A percentile compares a stretch with the other conserved stretches of the same genome.
These are phyloP conservation scores for Leucophora obtusa DNA, from an alignment of 2,888 invertebrate species.

Conservation along the genomic window DNA sequence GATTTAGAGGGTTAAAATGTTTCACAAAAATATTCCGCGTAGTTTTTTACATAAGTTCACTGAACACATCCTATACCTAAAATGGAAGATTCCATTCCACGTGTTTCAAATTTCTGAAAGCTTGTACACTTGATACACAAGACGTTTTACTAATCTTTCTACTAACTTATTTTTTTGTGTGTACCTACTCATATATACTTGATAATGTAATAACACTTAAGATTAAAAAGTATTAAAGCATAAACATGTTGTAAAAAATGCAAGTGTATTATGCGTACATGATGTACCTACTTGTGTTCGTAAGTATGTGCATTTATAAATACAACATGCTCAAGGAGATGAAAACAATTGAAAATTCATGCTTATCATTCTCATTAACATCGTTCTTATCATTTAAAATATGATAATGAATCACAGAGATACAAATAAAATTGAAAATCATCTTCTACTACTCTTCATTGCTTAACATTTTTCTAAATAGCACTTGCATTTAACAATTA, in stretches of 20 bases:
- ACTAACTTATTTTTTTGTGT: no score
- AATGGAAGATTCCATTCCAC: no score
- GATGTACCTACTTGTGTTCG: background rate
- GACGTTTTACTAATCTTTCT: no score
- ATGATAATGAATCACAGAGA: slow-evolving; percentile 25
- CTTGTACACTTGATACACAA: no score
- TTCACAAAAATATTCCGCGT: no score
- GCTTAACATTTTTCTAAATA: slow-evolving; percentile 30
- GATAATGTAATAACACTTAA: slow-evolving; percentile 49
- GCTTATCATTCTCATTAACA: slow-evolving; percentile 10
- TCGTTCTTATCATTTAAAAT: slow-evolving; percentile 3
- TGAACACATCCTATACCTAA: no score
- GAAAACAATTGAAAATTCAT: slow-evolving; percentile 22
- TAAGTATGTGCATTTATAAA: background rate
- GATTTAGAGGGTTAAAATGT: no score
- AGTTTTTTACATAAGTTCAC: no score
- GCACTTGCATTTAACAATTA: slow-evolving; percentile 39
- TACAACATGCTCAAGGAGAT: slow-evolving; percentile 15
- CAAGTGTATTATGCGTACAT: slow-evolving; percentile 18
- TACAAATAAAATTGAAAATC: slow-evolving; percentile 10
- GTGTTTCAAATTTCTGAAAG: no score
- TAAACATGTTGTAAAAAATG: slow-evolving; percentile 26
- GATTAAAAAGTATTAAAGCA: slow-evolving; percentile 50
- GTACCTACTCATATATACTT: no score
- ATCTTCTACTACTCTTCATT: slow-evolving; percentile 11